Evolutionary conservation across 64 coral and sea anemone species (phyloP).

Genomic region (Stichodactyla helianthus): DNA sequence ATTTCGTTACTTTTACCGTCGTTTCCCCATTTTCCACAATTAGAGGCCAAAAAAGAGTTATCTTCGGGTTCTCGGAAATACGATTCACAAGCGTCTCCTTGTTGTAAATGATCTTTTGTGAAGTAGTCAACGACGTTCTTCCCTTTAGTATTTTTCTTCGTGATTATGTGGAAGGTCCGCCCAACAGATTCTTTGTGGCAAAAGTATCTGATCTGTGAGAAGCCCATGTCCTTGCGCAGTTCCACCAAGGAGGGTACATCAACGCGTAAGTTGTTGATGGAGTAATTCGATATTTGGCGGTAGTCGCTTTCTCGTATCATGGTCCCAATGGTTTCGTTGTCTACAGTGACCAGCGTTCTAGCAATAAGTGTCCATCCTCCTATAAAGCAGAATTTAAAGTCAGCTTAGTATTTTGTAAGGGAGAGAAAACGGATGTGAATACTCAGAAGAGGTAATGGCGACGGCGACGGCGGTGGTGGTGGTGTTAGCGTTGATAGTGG

Average conservation of each 20-base stretch:
- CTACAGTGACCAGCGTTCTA: constrained; percentile 24
- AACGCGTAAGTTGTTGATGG: constrained; percentile 35
- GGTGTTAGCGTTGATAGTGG: too few species aligned
- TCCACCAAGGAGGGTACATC: constrained; percentile 8
- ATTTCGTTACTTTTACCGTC: not conserved
- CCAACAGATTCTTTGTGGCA: constrained; percentile 51
- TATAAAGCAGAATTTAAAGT: not conserved
- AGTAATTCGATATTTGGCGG: constrained; percentile 41
- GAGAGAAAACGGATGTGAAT: too few species aligned
- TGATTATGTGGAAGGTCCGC: constrained; percentile 71
- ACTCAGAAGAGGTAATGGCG: not conserved
- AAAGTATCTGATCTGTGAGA: constrained; percentile 48
- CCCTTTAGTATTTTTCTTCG: constrained; percentile 32
- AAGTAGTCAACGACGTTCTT: constrained; percentile 26
- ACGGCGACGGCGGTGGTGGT: too few species aligned
- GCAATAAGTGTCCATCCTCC: constrained; percentile 71
- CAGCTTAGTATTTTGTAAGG: not conserved
- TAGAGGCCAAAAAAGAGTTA: constrained; percentile 36
- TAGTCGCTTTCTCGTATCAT: constrained; percentile 32
- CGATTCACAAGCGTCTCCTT: constrained; percentile 43
- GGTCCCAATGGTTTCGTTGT: not conserved
- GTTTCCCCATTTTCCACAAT: constrained; percentile 57
- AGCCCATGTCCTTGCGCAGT: constrained; percentile 38
- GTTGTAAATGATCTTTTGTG: not conserved
- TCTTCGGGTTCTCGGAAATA: constrained; percentile 44